Evolutionary conservation across 2,888 invertebrate species (phyloP), one percentile per base, ranked within the genome.

Genomic region (Drosophila kambysellisi): DNA sequence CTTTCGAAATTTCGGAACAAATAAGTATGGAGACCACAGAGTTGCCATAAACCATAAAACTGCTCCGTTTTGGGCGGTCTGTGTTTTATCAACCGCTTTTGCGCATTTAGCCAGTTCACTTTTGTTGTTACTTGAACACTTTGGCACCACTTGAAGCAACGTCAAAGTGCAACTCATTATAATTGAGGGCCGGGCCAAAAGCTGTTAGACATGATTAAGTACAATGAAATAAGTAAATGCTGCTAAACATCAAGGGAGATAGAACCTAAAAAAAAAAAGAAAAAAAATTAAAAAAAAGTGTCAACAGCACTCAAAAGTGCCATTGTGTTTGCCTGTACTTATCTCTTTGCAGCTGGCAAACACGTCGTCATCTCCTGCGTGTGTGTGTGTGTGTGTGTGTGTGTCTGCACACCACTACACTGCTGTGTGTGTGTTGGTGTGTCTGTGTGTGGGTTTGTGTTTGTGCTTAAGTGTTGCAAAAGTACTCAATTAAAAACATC

Each of bases 401-500:
- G 50, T 29, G 29, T 15, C 29, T 25, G 8, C 7, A 20, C 15
- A 25, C 25, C 20, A 48, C 12, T 41, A 25, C 25, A 51, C 15
- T 20, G 69, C 17, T 59, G 54, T 64, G 50, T 43, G 46, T 25
- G 62, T 57, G 53, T 43, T 52, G 37, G 52, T n/a, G 35, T 46
- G 20, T 11, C 17, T 15, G 4, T 25, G 35, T 30, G 54, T 54
- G 65, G 46, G 33, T 66, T 32, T 50, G 54, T 48, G 67, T 56
- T 66, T 67, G 69, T 62, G 59, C 61, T 75, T 73, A 59, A 86
- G 87, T 81, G 75, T 69, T 74, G 70, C 74, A 73, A 81, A 88
- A 90, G 90, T 78, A 86, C 90, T 87, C 87, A 90, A 90, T 87
- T 87, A 87, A 88, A 83, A 87, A 88, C 90, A 84, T 87, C 77